Evolutionary conservation across 2,113 vertebrate genomes (phyloP).

Genomic region (Pipra filicauda): DNA sequence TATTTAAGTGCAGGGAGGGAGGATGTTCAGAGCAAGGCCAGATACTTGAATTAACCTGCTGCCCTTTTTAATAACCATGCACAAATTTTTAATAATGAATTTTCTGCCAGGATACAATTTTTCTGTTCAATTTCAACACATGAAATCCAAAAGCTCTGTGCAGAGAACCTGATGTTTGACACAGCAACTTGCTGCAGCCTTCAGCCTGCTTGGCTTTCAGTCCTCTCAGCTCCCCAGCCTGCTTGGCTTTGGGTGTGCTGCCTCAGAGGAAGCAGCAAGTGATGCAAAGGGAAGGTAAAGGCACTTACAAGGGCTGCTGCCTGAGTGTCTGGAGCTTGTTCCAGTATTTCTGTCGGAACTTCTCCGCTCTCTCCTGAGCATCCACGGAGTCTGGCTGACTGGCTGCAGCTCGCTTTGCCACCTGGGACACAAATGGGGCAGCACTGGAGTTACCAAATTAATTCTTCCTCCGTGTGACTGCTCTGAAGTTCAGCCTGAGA

Average conservation of each 20-base stretch:
- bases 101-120: neutral
- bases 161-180: neutral
- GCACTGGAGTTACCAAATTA: neutral
- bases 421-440: conserved; percentile 69
- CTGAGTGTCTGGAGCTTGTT: conserved; percentile 93
- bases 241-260: neutral
- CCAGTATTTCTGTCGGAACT: conserved; percentile 94
- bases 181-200: neutral
- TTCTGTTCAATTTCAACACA: neutral
- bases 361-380: conserved; percentile 84
- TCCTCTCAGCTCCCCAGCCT: neutral
- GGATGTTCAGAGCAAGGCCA: neutral
- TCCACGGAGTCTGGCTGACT: conserved; percentile 88
- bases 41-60: neutral
- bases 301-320: conserved; percentile 92
- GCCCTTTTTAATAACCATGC: neutral
- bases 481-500: neutral
- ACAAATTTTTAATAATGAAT: neutral
- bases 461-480: neutral
- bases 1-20: neutral
- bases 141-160: neutral
- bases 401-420: conserved; percentile 92
- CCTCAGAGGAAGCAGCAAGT: neutral
- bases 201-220: neutral
- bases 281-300: neutral